Percentiles rank a stretch among this genome's conserved stretches.
Conservation (phyloP, 2,888 invertebrate species). For the Clepsis dumicolana region DNA sequence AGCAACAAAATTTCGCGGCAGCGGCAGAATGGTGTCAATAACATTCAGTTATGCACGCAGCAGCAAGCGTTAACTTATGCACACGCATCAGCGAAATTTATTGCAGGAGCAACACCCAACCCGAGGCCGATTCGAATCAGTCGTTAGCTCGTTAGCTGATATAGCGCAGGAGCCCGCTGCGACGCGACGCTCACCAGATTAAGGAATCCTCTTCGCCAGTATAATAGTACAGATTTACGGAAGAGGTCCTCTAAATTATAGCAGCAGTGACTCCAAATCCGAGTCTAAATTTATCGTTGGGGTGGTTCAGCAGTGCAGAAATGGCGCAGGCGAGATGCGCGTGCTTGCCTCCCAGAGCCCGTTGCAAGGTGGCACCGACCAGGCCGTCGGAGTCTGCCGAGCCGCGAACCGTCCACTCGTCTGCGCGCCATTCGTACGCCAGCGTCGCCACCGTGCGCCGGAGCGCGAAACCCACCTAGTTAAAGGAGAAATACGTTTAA, state of each 20-base stretch:
- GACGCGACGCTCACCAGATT: no score
- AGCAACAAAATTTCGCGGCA: no score
- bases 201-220: no score
- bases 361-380: conserved; percentile 76
- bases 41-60: no score
- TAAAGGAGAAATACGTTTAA: neutral
- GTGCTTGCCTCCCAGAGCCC: conserved; percentile 70
- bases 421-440: conserved; percentile 76
- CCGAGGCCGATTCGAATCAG: no score
- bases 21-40: no score
- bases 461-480: conserved; percentile 73
- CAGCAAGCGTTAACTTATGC: no score
- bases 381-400: conserved; percentile 80
- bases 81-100: no score
- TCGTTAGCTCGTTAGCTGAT: no score
- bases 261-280: conserved; percentile 77
- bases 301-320: conserved; percentile 79
- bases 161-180: no score
- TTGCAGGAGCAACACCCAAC: no score
- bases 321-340: conserved; percentile 74
- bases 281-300: conserved; percentile 80
- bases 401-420: conserved; percentile 74
- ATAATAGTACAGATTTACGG: neutral
- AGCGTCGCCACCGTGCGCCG: conserved; percentile 74
- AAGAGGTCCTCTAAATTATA: conserved; percentile 54